Evolutionary conservation across 2,888 invertebrate genomes (phyloP).

Genomic region (Venusia cambrica): DNA sequence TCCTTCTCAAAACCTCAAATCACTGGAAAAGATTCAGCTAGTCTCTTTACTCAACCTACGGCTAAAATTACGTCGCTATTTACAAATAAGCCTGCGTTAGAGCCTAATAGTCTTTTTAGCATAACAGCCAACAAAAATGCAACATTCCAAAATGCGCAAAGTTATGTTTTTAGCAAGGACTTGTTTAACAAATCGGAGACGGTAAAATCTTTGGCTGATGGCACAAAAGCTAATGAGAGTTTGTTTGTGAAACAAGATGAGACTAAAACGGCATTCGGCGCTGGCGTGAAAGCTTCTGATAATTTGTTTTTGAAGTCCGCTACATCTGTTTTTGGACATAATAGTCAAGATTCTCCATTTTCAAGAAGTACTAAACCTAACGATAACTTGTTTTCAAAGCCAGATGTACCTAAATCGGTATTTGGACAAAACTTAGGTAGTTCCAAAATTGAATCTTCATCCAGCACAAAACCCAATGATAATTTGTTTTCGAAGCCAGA

Average conservation of each 20-base stretch:
- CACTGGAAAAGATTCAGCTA: slow-evolving; percentile 32
- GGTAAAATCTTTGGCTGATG: no score
- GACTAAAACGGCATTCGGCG: slow-evolving; percentile 26
- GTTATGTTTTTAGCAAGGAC: no score
- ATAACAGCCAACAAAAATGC: slow-evolving; percentile 30
- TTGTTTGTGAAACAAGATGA: slow-evolving; percentile 32
- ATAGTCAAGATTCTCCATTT: slow-evolving; percentile 20
- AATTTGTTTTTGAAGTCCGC: slow-evolving; percentile 7
- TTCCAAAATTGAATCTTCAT: slow-evolving; percentile 3
- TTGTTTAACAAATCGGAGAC: no score
- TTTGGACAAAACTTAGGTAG: slow-evolving; percentile 6
- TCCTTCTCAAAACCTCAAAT: slow-evolving; percentile 68
- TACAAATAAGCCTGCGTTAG: slow-evolving; percentile 10
- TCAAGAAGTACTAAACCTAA: slow-evolving; percentile 5
- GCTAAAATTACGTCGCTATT: slow-evolving; percentile 14
- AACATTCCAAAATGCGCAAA: slow-evolving; percentile 30
- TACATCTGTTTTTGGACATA: slow-evolving; percentile 4
- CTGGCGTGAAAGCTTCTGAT: not conserved
- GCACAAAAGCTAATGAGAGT: slow-evolving; percentile 27
- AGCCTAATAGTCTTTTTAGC: slow-evolving; percentile 35
- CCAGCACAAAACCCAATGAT: slow-evolving; percentile 6
- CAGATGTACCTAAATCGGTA: slow-evolving; percentile 4
- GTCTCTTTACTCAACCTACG: slow-evolving; percentile 27
- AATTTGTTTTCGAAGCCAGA: slow-evolving; percentile 16
- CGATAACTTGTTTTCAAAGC: slow-evolving; percentile 13